Base-by-base conservation (phyloP, 2,113 vertebrate species). In the Stigmatopora nigra region DNA sequence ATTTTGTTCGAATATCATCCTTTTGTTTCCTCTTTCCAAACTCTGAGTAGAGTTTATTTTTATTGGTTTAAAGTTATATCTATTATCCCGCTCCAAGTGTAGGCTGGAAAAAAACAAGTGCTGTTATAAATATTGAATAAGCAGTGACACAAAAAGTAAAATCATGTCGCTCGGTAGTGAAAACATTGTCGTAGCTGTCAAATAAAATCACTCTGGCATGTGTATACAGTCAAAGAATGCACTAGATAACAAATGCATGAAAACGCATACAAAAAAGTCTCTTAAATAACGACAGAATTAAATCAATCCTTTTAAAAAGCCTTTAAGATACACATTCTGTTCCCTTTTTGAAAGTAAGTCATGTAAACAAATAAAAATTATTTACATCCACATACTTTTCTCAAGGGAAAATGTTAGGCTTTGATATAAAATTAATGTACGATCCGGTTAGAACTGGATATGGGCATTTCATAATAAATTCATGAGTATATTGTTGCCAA, bases 51-150 rank as follows among this genome's bases (percentile, higher is more conserved):
- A 10, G 17, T 61, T 62, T 20, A 45, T 15, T 68, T 59, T 65
- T n/a, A 49, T 15, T 68, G 64, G 61, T 71, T 58, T n/a, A 65
- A 69, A 59, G 52, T 11, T 12, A 48, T 59, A 65, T 67, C 63
- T 48, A 48, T 76, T 67, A 67, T 49, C 31, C 38, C 12, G 20
- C 48, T 47, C 9, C 20, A 60, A 20, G 19, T 68, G 57, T 41
- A 69, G 53, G 53, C 62, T 60, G 52, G 65, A 68, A 69, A 60
- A 81, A 69, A 81, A 78, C 59, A 73, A 64, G 60, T 17, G 1
- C 47, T 61, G 64, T 69, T 45, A 63, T 78, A 64, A 79, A 82
- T 81, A 78, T 69, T 55, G 48, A 73, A 81, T 71, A 49, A 68
- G 49, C 57, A 47, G 45, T 44, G 63, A 63, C 51, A 62, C 53